Evolutionary conservation across 2,797 vertebrate species (phyloP).

Genomic region (Cossypha dichroa): DNA sequence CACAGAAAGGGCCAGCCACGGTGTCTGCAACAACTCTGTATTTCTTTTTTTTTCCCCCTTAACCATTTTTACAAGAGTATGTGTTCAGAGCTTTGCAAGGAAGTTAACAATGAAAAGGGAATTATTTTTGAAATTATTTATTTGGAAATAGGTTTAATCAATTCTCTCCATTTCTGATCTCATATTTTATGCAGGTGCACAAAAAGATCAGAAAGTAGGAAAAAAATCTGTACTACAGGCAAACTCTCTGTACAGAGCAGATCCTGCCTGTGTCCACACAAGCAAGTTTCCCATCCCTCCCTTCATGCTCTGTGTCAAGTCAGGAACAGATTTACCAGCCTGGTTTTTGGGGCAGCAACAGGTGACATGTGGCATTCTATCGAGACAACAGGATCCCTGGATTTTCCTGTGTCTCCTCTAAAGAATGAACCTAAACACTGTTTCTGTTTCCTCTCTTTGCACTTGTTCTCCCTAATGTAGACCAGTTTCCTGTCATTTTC

Average conservation of each 20-base stretch:
- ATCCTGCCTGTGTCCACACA: not conserved
- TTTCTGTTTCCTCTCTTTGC: not conserved
- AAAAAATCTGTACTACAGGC: not conserved
- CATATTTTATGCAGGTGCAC: not conserved
- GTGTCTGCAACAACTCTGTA: not conserved
- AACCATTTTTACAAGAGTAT: not conserved
- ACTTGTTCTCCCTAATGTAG: not conserved
- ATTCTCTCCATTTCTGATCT: not conserved
- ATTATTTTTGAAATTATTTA: rapidly evolving
- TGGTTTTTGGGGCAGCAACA: not conserved
- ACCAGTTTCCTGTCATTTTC: not conserved
- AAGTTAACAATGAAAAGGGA: not conserved
- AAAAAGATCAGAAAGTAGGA: not conserved
- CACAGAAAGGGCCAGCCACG: not conserved
- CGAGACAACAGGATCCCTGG: not conserved
- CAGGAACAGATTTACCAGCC: not conserved
- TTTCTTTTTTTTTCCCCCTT: not conserved
- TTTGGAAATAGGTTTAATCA: not conserved
- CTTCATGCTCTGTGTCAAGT: not conserved
- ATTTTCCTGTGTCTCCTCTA: not conserved
- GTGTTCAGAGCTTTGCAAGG: not conserved
- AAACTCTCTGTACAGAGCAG: not conserved
- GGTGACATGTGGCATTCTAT: not conserved
- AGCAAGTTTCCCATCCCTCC: not conserved
- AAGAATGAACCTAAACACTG: not conserved